Base-by-base conservation (phyloP, 2,888 invertebrate species). In the Ectemnius lituratus region DNA sequence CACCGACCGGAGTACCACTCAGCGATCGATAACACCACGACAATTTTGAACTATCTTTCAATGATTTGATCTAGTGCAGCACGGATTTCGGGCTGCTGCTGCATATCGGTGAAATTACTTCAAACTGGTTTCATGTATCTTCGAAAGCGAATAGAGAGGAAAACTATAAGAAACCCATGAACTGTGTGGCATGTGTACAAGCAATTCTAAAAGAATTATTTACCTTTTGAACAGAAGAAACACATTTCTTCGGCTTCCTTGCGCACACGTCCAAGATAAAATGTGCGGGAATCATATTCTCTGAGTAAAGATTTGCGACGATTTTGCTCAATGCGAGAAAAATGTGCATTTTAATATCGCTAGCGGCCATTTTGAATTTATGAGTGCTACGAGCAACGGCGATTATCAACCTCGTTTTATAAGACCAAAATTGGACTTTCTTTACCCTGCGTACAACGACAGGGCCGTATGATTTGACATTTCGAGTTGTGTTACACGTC, bases 281-380 rank as follows among this genome's bases (percentile, higher is more conserved):
- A 56, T 6, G 5, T 46, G 20, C 61, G 65, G 20, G 68, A 61
- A 37, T 58, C 49, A 67, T 70, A 65, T 69, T 46, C 56, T 65
- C 57, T 72, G 58, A 80, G 74, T 62, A 75, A 76, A 79, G 70
- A 73, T 76, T 78, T 70, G 49, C 63, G 71, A 68, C 23, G 23
- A n/a, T 23, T 23, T 68, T 57, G 69, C 58, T 65, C 69, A 73
- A 81, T 75, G 14, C 23, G 59, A 60, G 64, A 62, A 74, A 74
- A 75, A 67, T 82, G 75, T 78, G 75, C 71, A 78, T 71, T 71
- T 76, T 49, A 71, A 72, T 77, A 75, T 69, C 70, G 58, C 62
- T 76, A 73, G 80, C 78, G 76, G 85, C 86, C 86, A 86, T 86
- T 80, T 86, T 86, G 86, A 81, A 85, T 84, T 79, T 81, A 80